These are phyloP conservation scores for Heteronetta atricapilla DNA, from an alignment of 2,113 vertebrate genomes.

Conservation along the genomic window DNA sequence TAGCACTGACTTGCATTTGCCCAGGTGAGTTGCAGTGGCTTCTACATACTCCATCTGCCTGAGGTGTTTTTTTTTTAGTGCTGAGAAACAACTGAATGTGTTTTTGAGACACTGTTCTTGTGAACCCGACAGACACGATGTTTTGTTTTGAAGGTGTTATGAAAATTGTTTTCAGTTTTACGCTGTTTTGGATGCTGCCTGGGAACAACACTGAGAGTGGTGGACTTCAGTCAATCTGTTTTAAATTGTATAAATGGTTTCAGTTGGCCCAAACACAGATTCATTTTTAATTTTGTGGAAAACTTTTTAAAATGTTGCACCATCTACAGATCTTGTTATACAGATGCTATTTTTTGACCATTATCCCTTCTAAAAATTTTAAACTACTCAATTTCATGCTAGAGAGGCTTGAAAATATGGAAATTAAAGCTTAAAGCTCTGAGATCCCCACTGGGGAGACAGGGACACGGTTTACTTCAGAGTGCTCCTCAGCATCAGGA, in stretches of 20 bases:
- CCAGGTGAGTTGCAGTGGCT: neutral
- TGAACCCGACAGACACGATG: neutral
- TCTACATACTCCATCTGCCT: neutral
- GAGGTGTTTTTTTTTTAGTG: neutral
- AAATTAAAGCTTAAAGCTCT: constrained; percentile 18
- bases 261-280: neutral
- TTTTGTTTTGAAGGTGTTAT: neutral
- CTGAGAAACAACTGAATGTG: neutral
- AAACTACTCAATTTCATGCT: constrained; percentile 8
- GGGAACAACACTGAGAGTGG: neutral
- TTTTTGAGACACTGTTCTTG: neutral
- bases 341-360: neutral
- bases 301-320: neutral
- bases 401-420: constrained; percentile 9
- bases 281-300: neutral
- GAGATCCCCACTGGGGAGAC: neutral
- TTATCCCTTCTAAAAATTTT: neutral
- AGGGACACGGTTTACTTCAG: neutral
- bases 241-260: neutral
- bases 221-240: neutral
- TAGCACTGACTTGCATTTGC: neutral
- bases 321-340: neutral
- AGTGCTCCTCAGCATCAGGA: neutral
- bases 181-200: neutral
- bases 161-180: neutral